Base-by-base conservation (phyloP, 2,113 vertebrate species). In the Aptenodytes patagonicus region DNA sequence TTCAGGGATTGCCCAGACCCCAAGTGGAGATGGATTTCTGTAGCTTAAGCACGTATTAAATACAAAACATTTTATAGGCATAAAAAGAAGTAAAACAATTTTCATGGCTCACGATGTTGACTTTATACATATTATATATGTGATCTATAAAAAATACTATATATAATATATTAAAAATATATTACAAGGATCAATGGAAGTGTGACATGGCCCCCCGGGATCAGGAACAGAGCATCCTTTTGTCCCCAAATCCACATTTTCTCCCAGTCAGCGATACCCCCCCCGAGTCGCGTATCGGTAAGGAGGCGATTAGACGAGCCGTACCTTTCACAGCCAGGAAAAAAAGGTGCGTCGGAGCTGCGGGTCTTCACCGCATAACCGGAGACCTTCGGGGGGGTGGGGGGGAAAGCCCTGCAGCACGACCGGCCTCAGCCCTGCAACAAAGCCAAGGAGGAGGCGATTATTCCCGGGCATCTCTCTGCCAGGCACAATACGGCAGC, bases 401-500 rank as follows among this genome's bases (percentile, higher is more conserved):
- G 13, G 58, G 17, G 26, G 2, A 36, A 32, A 87, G 20, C 73
- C 70, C 80, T 28, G 82, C 40, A 10, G 68, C 60, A 44, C 34
- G 2, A 15, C 11, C 20, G 2, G 44, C 78, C 42, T 3, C 65
- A 70, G 79, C 83, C 87, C 97, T 97, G 94, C 87, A 87, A 97
- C 95, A 95, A 97, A 97, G 77, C 5, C 93, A 90, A 78, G 95
- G 83, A 94, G 79, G 54, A 70, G 94, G 40, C 6, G 60, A 86
- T 96, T 78, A 96, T 68, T 31, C 12, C 93, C 62, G 90, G 75
- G 94, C 86, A 93, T 95, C 96, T 92, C 96, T 90, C 94, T 77
- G 93, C 97, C 97, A 97, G 95, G 97, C 97, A 96, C 97, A 95
- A 95, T 94, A 52, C 7, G 66, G 96, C 95, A 82, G 83, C 83